Evolutionary conservation across 2,113 vertebrate species (phyloP).

Genomic region (Calypte anna): DNA sequence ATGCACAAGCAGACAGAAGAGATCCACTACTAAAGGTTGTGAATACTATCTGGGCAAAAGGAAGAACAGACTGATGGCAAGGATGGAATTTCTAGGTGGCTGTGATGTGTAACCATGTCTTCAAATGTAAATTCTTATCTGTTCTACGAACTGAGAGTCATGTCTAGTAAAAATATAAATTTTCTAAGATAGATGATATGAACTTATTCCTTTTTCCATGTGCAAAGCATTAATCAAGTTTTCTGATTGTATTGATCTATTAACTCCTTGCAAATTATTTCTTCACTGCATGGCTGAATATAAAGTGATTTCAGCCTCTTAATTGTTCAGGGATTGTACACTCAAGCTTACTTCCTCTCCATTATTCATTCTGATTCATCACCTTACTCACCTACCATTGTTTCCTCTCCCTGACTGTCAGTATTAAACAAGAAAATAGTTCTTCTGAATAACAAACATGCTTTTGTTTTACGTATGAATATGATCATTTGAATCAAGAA

Average conservation of each 20-base stretch:
- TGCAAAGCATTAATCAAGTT: neutral
- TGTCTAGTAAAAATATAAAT: neutral
- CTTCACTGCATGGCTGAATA: neutral
- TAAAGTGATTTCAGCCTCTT: neutral
- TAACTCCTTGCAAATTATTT: neutral
- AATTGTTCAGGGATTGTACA: neutral
- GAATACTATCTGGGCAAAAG: neutral
- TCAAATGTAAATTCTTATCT: neutral
- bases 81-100: neutral
- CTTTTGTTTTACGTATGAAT: neutral
- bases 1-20: neutral
- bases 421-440: neutral
- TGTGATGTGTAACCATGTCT: neutral
- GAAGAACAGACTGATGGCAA: neutral
- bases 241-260: neutral
- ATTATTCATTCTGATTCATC: slow-evolving; percentile 14
- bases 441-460: neutral
- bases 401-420: neutral
- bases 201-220: neutral
- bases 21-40: neutral
- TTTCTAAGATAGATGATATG: neutral
- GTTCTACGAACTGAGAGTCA: neutral
- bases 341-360: neutral
- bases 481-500: neutral
- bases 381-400: neutral